Base-by-base conservation (phyloP, 2,797 vertebrate genomes). In the Lates japonicus region DNA sequence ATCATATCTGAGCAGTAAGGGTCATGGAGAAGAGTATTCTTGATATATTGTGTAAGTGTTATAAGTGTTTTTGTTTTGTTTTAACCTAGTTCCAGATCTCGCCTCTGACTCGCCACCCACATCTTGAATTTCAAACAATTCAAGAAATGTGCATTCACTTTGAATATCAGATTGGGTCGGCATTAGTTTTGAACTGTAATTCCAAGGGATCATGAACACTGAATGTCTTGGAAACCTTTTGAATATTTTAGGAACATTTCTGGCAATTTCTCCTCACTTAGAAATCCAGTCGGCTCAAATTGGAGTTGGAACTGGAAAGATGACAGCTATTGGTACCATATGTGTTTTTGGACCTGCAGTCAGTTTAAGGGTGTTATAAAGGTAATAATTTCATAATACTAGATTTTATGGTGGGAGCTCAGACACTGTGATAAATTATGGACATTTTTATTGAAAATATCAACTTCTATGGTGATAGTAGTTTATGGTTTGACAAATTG, bases 271-370 rank as follows among this genome's bases (percentile, higher is more conserved):
- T 63, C 48, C 51, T 68, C 44, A 31, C 29, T 41, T 33, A 42
- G 63, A 84, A 54, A 74, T 57, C 48, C 69, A 74, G 85, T 83
- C 91, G 89, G 85, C 44, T 76, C 52, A 55, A 62, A 84, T 22
- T 80, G 62, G 57, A 74, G 60, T 22, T 86, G 73, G 65, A 84
- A 62, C 14, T 49, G 51, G 48, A 74, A 63, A 85, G 70, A 84
- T 60, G 7, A 41, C 49, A 52, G 48, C 60, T 81, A 88, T 84
- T 86, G 60, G 67, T 81, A 78, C 80, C 71, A 87, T 78, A 77
- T 81, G 70, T 10, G 7, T 54, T 46, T 63, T 80, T 76, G 31
- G 4, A 78, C 31, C 62, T 64, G 35, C 51, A 57, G 65, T 74
- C 61, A 74, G 33, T 79, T 61, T 74, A 49, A 88, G 63, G 37